Evolutionary conservation across 1,140 invertebrate genomes (phyloP).

Genomic region (Episyrphus balteatus): DNA sequence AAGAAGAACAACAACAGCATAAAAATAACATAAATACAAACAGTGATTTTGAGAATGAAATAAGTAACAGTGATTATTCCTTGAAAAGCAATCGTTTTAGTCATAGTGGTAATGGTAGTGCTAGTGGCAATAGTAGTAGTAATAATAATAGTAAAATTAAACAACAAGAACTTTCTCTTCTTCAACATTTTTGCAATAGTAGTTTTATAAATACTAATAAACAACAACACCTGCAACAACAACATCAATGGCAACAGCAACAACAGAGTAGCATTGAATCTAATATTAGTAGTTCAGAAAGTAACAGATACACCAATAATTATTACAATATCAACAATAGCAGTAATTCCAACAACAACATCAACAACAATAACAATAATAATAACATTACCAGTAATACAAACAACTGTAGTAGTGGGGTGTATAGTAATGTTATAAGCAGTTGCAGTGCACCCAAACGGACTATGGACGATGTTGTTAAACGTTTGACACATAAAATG

Average conservation of each 20-base stretch:
- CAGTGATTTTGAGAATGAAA: background rate
- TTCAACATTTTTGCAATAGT: background rate
- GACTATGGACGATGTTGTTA: constrained; percentile 80
- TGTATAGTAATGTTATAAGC: constrained; percentile 19
- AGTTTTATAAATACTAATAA: background rate
- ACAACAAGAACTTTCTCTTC: background rate
- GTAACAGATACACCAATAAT: too few relatives aligned
- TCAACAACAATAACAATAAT: too few relatives aligned
- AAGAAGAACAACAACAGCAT: background rate
- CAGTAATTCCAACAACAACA: background rate
- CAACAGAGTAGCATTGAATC: background rate
- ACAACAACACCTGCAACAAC: background rate
- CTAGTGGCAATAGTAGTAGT: constrained; percentile 11
- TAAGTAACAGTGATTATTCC: constrained; percentile 4
- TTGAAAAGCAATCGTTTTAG: too few relatives aligned
- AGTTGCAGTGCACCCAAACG: constrained; percentile 43
- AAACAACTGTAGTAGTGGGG: too few relatives aligned
- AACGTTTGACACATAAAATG: constrained; percentile 69
- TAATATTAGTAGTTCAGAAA: background rate
- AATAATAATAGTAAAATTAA: constrained; percentile 10
- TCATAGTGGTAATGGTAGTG: too few relatives aligned
- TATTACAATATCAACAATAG: background rate
- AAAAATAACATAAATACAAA: background rate
- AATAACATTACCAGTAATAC: background rate
- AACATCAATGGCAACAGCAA: too few relatives aligned